A percentile compares a stretch with the other conserved stretches of the same genome.
These are phyloP conservation scores for Arctopsyche grandis DNA, from an alignment of 1,140 invertebrate species.

Conservation along the genomic window DNA sequence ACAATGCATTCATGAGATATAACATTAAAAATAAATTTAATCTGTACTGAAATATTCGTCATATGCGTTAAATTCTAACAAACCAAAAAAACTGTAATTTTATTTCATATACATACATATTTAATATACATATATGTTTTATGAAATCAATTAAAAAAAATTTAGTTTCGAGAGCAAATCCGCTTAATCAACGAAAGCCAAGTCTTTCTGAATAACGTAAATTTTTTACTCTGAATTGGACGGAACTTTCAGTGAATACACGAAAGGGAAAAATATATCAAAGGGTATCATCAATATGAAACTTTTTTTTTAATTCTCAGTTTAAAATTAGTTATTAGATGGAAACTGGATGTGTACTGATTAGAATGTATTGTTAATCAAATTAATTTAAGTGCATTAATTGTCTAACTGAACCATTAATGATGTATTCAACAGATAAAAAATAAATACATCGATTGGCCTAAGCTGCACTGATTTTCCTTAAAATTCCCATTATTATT, in stretches of 20 bases:
- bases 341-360: slow-evolving; percentile 42
- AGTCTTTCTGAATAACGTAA: too few relatives aligned
- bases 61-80: too few relatives aligned
- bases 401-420: slow-evolving; percentile 38
- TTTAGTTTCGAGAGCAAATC: too few relatives aligned
- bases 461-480: slow-evolving; percentile 29
- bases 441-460: slow-evolving; percentile 55
- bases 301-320: neutral
- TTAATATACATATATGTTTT: too few relatives aligned
- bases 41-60: too few relatives aligned
- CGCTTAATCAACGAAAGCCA: too few relatives aligned
- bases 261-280: neutral
- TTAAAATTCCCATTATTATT: neutral
- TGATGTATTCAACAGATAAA: slow-evolving; percentile 51
- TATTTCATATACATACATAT: too few relatives aligned
- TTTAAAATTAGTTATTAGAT: neutral
- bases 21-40: neutral
- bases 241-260: neutral
- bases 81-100: too few relatives aligned
- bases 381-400: slow-evolving; percentile 26
- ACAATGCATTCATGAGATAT: neutral
- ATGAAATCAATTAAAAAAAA: too few relatives aligned
- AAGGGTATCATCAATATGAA: neutral
- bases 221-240: neutral
- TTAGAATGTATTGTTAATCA: slow-evolving; percentile 38